Percentiles rank a stretch among this genome's conserved stretches.
These are phyloP conservation scores for Rhinophrynus dorsalis DNA, from an alignment of 2,797 vertebrate genomes.

Conservation along the genomic window DNA sequence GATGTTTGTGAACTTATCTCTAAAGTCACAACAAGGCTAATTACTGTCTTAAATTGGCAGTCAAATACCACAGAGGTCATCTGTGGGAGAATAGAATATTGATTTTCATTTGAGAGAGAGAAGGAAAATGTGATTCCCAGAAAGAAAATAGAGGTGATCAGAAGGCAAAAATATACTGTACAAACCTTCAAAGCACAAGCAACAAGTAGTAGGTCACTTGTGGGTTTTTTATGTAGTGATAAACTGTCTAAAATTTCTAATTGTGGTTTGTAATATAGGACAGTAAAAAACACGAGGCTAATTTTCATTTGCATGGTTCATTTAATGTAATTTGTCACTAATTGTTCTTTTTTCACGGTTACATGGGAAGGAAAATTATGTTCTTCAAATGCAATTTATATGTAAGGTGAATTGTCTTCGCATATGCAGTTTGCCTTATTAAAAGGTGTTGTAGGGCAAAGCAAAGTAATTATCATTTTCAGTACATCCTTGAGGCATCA, in stretches of 20 bases:
- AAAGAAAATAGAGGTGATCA: no score
- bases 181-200: slow-evolving; percentile 4
- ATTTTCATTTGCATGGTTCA: slow-evolving; percentile 34
- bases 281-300: slow-evolving; percentile 8
- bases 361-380: slow-evolving; percentile 17
- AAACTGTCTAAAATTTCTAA: slow-evolving; percentile 20
- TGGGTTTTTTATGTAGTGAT: slow-evolving; percentile 30
- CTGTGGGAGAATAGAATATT: background rate
- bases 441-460: background rate
- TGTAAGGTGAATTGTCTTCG: slow-evolving; percentile 26
- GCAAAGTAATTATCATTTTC: no score
- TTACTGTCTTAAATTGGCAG: background rate
- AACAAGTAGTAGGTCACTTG: slow-evolving; percentile 27
- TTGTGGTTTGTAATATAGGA: slow-evolving; percentile 24
- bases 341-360: slow-evolving; percentile 2
- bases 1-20: no score
- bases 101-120: background rate
- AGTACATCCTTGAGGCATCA: no score
- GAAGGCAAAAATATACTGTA: no score
- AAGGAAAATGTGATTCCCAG: background rate
- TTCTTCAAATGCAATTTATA: slow-evolving; percentile 18
- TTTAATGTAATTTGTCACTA: slow-evolving; percentile 25
- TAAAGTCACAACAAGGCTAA: no score
- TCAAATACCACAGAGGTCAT: background rate
- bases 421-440: slow-evolving; percentile 8